Evolutionary conservation across 2,113 vertebrate genomes (phyloP).

Genomic region (Pseudopodoces humilis): DNA sequence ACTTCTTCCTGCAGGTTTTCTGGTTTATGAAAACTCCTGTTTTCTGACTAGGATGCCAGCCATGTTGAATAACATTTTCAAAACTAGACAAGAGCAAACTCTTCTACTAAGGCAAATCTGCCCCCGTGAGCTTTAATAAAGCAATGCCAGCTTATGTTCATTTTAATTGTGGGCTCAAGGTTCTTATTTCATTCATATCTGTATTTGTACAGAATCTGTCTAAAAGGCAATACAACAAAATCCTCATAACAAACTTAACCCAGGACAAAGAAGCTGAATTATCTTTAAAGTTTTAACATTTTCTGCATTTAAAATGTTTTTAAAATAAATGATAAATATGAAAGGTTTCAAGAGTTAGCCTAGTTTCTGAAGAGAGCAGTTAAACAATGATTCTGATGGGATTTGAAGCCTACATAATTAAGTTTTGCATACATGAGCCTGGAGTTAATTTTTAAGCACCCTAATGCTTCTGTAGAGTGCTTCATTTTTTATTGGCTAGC

Average conservation of each 20-base stretch:
- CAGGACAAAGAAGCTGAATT: background rate
- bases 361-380: background rate
- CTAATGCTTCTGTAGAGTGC: background rate
- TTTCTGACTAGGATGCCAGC: background rate
- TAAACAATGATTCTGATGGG: conserved; percentile 29
- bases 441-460: conserved; percentile 15
- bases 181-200: background rate
- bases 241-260: background rate
- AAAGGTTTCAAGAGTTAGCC: background rate
- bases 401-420: background rate
- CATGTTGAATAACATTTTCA: background rate
- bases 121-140: background rate
- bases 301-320: background rate
- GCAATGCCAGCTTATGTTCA: background rate
- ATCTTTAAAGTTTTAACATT: background rate
- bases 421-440: background rate
- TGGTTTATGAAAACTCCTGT: background rate
- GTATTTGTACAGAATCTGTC: background rate
- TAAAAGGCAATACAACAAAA: background rate
- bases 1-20: background rate
- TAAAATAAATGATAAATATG: background rate
- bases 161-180: background rate
- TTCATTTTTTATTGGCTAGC: background rate
- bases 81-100: background rate
- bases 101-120: background rate